Evolutionary conservation across 1,140 invertebrate species (phyloP), one percentile per base, ranked within the genome.

Genomic region (Cylas formicarius): DNA sequence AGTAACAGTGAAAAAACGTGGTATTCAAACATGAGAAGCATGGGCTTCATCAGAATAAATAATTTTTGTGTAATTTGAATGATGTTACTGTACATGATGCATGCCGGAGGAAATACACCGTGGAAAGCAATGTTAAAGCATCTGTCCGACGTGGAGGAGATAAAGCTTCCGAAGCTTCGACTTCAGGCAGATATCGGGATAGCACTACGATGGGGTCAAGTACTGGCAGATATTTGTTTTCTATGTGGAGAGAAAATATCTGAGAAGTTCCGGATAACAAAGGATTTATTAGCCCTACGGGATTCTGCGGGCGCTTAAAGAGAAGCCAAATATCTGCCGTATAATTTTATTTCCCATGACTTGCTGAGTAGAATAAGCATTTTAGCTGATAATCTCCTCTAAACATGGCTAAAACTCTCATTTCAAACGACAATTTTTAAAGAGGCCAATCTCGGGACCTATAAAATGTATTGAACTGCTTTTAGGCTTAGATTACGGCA

Each of bases 1-100:
- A n/a, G n/a, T n/a, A n/a, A n/a, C n/a, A n/a, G 27, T 28, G 27
- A 28, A 28, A 28, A 28, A 28, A 28, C 27, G 27, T 14, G 27
- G 27, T 28, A 28, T 28, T 28, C 27, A 11, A n/a, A 14, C 27
- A 28, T 28, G 11, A 14, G 16, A 26, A 28, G 16, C 5, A 14
- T 11, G 27, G 27, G 3, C 27, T 28, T 11, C n/a, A 28, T 11
- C 27, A 28, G 27, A 28, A 28, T 28, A n/a, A 14, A 28, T 11
- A 28, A 11, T 28, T 28, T 28, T 14, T 28, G 11, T 14, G 27
- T 11, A 28, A 28, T 14, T 28, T 28, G 27, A 14, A 28, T 14
- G 27, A 28, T 11, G 27, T 28, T 14, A 28, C 27, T n/a, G 27
- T 28, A 14, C 27, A 28, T 28, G 27, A 28, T 28, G 27, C 27